A percentile compares a stretch with the other conserved stretches of the same genome.
Evolutionary conservation across 2,113 vertebrate species (phyloP).

Genomic region (Lophura nycthemera): DNA sequence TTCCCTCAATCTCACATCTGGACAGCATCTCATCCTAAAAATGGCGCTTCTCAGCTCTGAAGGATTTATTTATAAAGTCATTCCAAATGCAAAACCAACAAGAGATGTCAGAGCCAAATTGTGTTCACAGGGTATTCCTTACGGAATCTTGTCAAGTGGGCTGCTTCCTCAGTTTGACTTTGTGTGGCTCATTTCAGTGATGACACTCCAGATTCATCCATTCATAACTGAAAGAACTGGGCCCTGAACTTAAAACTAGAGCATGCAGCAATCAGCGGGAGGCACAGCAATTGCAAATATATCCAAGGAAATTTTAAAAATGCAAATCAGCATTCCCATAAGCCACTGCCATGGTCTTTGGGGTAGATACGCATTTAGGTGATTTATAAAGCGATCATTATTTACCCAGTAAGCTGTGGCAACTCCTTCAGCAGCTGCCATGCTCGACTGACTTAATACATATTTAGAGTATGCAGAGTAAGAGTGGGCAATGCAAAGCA

Average conservation of each 20-base stretch:
- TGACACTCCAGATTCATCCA: neutral
- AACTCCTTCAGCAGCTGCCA: slow-evolving; percentile 69
- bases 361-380: slow-evolving; percentile 62
- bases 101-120: neutral
- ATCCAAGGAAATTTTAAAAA: slow-evolving; percentile 52
- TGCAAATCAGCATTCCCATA: slow-evolving; percentile 65
- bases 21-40: neutral
- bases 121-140: neutral
- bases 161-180: neutral
- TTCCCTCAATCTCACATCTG: neutral
- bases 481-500: slow-evolving; percentile 66
- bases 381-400: slow-evolving; percentile 69
- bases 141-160: neutral
- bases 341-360: slow-evolving; percentile 38
- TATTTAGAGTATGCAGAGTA: slow-evolving; percentile 73
- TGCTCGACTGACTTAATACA: slow-evolving; percentile 72
- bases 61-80: neutral
- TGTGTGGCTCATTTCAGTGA: neutral
- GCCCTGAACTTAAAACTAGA: neutral
- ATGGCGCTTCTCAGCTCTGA: neutral
- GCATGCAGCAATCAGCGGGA: neutral
- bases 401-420: slow-evolving; percentile 72
- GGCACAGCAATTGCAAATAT: neutral
- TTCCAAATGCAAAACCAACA: neutral
- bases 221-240: neutral